Conservation (phyloP, 2,888 invertebrate genomes). For the Galerucella calmariensis region DNA sequence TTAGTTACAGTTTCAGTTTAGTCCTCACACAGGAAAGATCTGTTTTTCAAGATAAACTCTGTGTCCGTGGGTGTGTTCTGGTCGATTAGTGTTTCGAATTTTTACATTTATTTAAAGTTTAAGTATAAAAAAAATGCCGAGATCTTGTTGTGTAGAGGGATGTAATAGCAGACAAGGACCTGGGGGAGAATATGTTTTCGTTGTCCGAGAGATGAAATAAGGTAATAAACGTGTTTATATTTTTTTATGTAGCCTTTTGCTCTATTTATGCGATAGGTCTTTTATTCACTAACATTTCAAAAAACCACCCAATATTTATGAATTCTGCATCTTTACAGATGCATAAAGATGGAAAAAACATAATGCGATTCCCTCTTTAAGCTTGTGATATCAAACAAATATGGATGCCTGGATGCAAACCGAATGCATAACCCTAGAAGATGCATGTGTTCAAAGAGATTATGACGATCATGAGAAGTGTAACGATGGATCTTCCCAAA, state of each 20-base stretch:
- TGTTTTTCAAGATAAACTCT: too few species aligned
- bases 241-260: neutral
- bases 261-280: neutral
- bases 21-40: too few species aligned
- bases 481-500: neutral
- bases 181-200: neutral
- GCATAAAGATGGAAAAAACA: neutral
- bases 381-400: neutral
- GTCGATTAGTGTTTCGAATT: too few species aligned
- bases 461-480: neutral
- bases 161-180: neutral
- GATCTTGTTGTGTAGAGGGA: too few species aligned
- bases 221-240: constrained; percentile 2
- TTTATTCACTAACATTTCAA: neutral
- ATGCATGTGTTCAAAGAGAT: neutral
- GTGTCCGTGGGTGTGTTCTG: too few species aligned
- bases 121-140: too few species aligned
- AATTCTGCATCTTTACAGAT: neutral
- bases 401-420: neutral
- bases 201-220: neutral
- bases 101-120: too few species aligned
- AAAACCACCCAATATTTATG: neutral
- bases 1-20: too few species aligned
- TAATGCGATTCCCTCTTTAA: neutral
- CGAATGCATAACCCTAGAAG: neutral